Evolutionary conservation across 2,888 invertebrate genomes (phyloP).

Genomic region (Acanthosepion esculentum): DNA sequence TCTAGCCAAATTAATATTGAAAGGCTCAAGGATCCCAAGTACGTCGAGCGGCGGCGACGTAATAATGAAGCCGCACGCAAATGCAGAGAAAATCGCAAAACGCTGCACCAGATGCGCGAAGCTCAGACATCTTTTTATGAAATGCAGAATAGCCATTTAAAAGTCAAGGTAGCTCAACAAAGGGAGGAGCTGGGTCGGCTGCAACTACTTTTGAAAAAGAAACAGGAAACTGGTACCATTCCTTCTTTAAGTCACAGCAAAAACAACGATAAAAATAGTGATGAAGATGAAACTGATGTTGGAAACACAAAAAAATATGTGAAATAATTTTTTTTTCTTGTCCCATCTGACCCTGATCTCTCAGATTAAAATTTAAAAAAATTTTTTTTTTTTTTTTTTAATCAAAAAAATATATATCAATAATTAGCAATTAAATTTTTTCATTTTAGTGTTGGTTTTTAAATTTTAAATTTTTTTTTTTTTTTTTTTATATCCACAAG

Average conservation of each 20-base stretch:
- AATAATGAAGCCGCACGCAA: slow-evolving; percentile 77
- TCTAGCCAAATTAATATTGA: slow-evolving; percentile 53
- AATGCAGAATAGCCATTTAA: slow-evolving; percentile 79
- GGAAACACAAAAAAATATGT: neutral
- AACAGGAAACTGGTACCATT: slow-evolving; percentile 55
- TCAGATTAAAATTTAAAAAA: neutral
- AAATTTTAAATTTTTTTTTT: too few relatives aligned
- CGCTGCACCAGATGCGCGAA: slow-evolving; percentile 73
- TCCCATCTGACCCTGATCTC: neutral
- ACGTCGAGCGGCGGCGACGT: slow-evolving; percentile 75
- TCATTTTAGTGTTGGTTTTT: too few relatives aligned
- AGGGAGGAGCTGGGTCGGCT: slow-evolving; percentile 93
- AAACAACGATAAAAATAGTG: neutral
- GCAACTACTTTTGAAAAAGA: slow-evolving; percentile 78
- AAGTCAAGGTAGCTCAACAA: slow-evolving; percentile 85
- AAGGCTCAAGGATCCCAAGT: slow-evolving; percentile 67
- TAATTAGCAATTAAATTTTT: neutral
- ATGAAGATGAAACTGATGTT: neutral
- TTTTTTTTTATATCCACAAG: too few relatives aligned
- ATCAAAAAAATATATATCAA: neutral
- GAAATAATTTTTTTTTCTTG: neutral
- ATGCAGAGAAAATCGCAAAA: slow-evolving; percentile 76
- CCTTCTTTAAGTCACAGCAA: slow-evolving; percentile 48
- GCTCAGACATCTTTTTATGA: slow-evolving; percentile 74
- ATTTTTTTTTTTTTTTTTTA: neutral